phyloP scores from a whole-genome alignment of 2,888 invertebrate species.

The Belgica antarctica region DNA sequence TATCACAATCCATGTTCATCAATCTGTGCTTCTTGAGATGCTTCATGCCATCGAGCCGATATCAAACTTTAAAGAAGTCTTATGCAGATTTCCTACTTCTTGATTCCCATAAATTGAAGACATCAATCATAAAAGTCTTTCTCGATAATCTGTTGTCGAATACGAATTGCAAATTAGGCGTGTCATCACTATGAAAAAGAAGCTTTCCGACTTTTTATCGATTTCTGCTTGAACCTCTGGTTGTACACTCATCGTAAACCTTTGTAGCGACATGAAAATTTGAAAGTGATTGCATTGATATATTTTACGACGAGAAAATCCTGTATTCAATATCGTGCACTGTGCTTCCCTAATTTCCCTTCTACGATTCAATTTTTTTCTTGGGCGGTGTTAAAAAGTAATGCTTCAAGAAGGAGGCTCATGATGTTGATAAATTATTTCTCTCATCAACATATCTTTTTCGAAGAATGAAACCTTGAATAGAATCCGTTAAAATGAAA shows the following conservation, averaged over 20 bases:
- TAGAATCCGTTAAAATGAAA: no score
- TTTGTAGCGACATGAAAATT: no score
- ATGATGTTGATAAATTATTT: constrained; percentile 43
- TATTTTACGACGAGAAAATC: no score
- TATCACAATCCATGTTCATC: constrained; percentile 21
- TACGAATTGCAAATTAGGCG: constrained; percentile 29
- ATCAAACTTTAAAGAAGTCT: neutral
- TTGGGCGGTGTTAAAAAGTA: no score
- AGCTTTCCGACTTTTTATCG: no score
- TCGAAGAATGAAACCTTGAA: constrained; percentile 8
- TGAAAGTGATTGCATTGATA: no score
- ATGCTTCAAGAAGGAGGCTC: neutral
- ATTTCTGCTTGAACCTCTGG: no score
- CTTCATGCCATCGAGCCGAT: neutral
- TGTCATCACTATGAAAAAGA: constrained; percentile 18
- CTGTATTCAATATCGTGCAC: no score
- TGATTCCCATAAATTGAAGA: neutral
- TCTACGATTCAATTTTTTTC: no score
- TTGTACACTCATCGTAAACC: no score
- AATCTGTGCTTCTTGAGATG: neutral
- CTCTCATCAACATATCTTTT: constrained; percentile 39
- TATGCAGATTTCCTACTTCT: neutral
- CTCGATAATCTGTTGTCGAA: neutral
- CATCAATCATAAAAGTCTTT: constrained; percentile 6
- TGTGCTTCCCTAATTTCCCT: no score